Conservation (phyloP, 1,140 invertebrate species). For the Ceratina australensis region DNA sequence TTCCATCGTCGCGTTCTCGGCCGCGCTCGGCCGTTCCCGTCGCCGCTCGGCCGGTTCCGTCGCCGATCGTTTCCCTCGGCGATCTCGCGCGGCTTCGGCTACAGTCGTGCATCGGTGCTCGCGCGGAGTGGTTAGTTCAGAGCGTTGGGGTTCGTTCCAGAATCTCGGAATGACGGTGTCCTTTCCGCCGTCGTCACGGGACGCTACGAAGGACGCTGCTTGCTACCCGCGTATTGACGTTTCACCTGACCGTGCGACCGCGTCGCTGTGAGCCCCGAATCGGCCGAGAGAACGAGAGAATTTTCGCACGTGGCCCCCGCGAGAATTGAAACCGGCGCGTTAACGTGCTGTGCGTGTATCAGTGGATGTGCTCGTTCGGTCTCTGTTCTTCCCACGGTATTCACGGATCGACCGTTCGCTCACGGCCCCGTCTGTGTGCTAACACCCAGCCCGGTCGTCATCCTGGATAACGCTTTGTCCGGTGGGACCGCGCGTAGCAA, state of each 20-base stretch:
- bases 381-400: slow-evolving; percentile 1
- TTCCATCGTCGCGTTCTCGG: slow-evolving; percentile 66
- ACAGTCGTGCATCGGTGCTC: slow-evolving; percentile 70
- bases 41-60: slow-evolving; percentile 18
- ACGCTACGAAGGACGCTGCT: slow-evolving; percentile 44
- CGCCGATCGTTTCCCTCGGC: slow-evolving; percentile 42
- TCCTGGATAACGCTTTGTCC: slow-evolving; percentile 39
- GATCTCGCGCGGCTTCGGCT: slow-evolving; percentile 64
- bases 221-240: slow-evolving; percentile 24
- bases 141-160: slow-evolving; percentile 26
- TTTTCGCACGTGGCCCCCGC: slow-evolving; percentile 30
- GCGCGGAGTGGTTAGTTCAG: slow-evolving; percentile 58
- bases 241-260: slow-evolving; percentile 5
- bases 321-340: slow-evolving; percentile 34
- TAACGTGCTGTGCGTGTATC: slow-evolving; percentile 44
- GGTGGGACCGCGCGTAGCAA: slow-evolving; percentile 48
- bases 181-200: slow-evolving; percentile 31
- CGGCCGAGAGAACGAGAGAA: neutral
- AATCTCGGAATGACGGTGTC: slow-evolving; percentile 46
- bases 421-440: neutral
- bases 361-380: slow-evolving; percentile 42
- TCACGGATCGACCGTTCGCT: neutral
- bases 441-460: slow-evolving; percentile 15
- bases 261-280: slow-evolving; percentile 8
- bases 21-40: slow-evolving; percentile 49